Percentiles rank a stretch among this genome's conserved stretches.
Conservation (phyloP, 2,113 vertebrate species). For the Merops nubicus region DNA sequence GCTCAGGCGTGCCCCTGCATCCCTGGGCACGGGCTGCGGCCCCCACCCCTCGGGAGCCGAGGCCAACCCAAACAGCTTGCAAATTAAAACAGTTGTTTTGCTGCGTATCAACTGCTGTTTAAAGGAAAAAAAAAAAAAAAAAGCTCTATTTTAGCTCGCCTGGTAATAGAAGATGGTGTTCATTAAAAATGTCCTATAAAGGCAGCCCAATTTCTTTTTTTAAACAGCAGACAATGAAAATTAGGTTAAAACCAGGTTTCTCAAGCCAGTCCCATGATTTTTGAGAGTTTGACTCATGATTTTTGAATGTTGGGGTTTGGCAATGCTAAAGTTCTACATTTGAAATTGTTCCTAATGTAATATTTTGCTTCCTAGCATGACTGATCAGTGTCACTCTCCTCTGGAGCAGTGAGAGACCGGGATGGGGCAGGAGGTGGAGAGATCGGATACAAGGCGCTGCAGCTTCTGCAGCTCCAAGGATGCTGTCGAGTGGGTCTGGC, state of each 20-base stretch:
- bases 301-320: constrained; percentile 49
- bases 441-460: neutral
- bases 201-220: neutral
- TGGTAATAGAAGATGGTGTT: neutral
- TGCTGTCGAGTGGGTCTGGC: neutral
- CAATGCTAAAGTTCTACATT: neutral
- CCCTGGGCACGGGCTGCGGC: neutral
- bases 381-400: neutral
- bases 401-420: neutral
- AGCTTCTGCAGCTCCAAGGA: fast-evolving
- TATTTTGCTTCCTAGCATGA: neutral
- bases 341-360: constrained; percentile 1
- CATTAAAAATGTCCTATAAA: neutral
- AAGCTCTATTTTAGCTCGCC: neutral
- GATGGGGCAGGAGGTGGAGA: neutral
- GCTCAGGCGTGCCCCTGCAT: neutral
- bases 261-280: neutral
- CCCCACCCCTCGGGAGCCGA: neutral
- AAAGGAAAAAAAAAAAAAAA: neutral
- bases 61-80: neutral
- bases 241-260: neutral
- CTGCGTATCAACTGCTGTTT: neutral
- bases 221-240: neutral
- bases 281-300: constrained; percentile 33
- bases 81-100: neutral